Conservation (phyloP, 2,113 vertebrate genomes). For the Spermophilus dauricus region DNA sequence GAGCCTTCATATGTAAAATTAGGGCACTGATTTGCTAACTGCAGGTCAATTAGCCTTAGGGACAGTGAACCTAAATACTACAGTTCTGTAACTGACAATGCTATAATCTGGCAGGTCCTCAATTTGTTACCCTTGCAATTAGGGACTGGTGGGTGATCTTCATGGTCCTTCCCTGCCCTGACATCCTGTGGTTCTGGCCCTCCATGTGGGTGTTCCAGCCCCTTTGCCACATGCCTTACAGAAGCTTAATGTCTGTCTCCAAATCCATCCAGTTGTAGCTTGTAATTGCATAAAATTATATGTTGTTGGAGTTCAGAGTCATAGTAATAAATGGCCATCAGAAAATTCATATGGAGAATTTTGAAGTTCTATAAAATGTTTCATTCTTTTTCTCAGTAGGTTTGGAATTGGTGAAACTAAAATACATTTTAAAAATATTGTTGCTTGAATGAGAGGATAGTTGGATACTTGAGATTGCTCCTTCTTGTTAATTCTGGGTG, state of each 20-base stretch:
- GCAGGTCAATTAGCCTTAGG: background rate
- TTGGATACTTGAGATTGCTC: background rate
- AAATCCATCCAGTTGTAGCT: background rate
- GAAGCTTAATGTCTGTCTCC: conserved; percentile 23
- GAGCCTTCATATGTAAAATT: background rate
- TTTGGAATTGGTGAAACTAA: conserved; percentile 61
- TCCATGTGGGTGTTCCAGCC: background rate
- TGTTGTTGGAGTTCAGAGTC: background rate
- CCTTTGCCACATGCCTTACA: background rate
- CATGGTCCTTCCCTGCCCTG: background rate
- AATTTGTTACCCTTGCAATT: background rate
- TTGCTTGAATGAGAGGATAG: background rate
- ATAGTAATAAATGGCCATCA: background rate
- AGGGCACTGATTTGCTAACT: background rate
- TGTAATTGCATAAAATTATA: conserved; percentile 48
- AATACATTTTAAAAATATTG: background rate
- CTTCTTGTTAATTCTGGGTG: background rate
- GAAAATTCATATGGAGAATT: conserved; percentile 12
- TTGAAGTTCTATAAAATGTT: conserved; percentile 32
- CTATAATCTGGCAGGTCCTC: background rate
- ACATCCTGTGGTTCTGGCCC: background rate
- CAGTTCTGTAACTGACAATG: background rate
- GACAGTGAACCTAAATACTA: background rate
- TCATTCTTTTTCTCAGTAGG: background rate
- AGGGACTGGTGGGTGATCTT: background rate